Evolutionary conservation across 2,888 invertebrate genomes (phyloP), one percentile per base, ranked within the genome.

Genomic region (Melanophora roralis): DNA sequence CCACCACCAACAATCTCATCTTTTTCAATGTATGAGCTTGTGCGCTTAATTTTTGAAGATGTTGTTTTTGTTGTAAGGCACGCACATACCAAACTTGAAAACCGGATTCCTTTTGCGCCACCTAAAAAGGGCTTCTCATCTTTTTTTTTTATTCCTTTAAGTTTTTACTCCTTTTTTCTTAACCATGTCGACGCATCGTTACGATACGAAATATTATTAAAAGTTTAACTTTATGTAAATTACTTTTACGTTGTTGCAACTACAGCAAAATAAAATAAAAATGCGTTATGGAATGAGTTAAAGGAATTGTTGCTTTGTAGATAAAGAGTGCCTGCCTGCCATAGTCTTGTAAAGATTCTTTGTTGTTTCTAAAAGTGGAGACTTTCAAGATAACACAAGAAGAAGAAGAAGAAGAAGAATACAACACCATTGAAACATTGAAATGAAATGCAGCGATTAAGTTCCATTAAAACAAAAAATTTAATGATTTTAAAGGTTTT

Each of bases 401-500:
- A 19, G 19, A 53, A 2, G 19, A 45, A 3, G 27, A 27, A 27
- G 16, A 21, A 16, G 32, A 38, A 49, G 47, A 53, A 14, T 40
- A 38, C 40, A 71, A 57, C 67, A 40, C 62, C 59, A 57, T 51
- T 57, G 59, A 80, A 80, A 64, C 69, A 71, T 65, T 77, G 64
- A 77, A 80, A 80, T 80, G 51, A 80, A 80, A 80, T 72, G 80
- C 72, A 67, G 71, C 57, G 80, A 76, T 80, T 80, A 80, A 73
- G 72, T 74, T 74, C 74, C 74, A 74, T 74, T 59, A 73, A 64
- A 27, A 32, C 27, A 57, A 14, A 62, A 49, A 53, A 53, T 65
- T 64, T 73, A 80, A 72, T 80, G 80, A 80, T 80, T 80, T 80
- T 80, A 80, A 76, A 80, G 80, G 80, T 80, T 80, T n/a, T 80